Base-by-base conservation (phyloP, 1,140 invertebrate species). In the Euglossa dilemma region DNA sequence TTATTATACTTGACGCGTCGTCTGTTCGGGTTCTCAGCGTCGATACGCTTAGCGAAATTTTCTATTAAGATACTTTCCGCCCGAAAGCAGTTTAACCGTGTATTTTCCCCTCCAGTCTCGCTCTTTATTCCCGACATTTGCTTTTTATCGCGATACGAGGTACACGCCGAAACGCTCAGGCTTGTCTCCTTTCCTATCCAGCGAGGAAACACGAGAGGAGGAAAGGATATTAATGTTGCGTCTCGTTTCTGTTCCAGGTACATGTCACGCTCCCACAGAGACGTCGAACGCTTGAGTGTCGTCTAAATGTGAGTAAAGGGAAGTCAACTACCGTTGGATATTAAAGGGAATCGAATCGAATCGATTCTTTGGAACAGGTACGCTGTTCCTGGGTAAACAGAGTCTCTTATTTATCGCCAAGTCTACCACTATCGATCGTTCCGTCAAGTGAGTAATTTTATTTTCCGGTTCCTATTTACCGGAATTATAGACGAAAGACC, bases 1-100 rank as follows among this genome's bases (percentile, higher is more conserved):
- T 63, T 82, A 82, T 82, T 75, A 75, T 76, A 56, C 73, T 76
- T 67, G 72, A 82, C 73, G 20, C 63, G 72, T 23, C 16, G 63
- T 57, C 9, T 66, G 63, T 25, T 67, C 59, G 57, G 45, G 45
- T 28, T 54, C 47, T 20, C 70, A n/a, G 14, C 23, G 20, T n/a
- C 57, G n/a, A 52, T 63, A 25, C 57, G 43, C 52, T 23, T 43
- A 25, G 18, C 36, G 47, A 74, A 80, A 80, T 28, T 64, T 56
- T 74, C 79, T 54, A 80, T 80, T 52, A 80, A 80, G 36, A 80
- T 54, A 73, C 63, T 57, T 28, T 59, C 28, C 61, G 25, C 23
- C 52, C n/a, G 18, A 23, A n/a, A 5, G 50, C 36, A 66, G 47
- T 66, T 66, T 54, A 76, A 66, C 47, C 20, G 9, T 43, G 20